Base-by-base conservation (phyloP, 2,888 invertebrate genomes). In the Philonicus albiceps region DNA sequence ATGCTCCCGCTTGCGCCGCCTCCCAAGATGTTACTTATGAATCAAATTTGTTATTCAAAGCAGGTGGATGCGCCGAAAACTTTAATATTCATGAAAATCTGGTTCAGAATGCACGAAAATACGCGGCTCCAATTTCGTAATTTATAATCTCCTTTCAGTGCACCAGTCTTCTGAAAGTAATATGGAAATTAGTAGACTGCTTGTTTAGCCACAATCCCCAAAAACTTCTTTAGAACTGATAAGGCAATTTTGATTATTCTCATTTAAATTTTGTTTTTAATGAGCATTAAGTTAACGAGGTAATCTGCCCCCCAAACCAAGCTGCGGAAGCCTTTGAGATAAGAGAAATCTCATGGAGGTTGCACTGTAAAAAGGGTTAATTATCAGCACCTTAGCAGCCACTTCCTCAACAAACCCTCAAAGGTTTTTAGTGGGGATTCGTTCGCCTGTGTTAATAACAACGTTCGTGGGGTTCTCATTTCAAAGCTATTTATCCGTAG, bases 41-140 rank as follows among this genome's bases (percentile, higher is more conserved):
- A 64, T 83, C n/a, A 37, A 83, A 83, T 83, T 64, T 83, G 80
- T 83, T 64, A 83, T 83, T 83, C 81, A 83, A 64, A 83, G 81
- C 81, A 83, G 64, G 81, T 64, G 81, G 64, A 64, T 83, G 81
- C 64, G 64, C 34, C 37, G 34, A 64, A 19, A 83, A 37, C 34
- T 83, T 83, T 83, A 64, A 83, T 83, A 83, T 83, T 64, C 64
- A 83, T 83, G 64, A 83, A 83, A 64, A 64, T 83, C 22, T 83
- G 37, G 55, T n/a, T 37, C 16, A 31, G 81, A 34, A 64, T 83
- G 64, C 81, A 83, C 37, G 64, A 64, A 83, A 83, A 83, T 64
- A 64, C 37, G 16, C 34, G 64, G 13, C 34, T 64, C 64, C 37
- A 83, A 64, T 83, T 83, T 83, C 81, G 64, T 64, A 55, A 83